phyloP scores from a whole-genome alignment of 2,797 vertebrate species.

The Enteromius viviparus region DNA sequence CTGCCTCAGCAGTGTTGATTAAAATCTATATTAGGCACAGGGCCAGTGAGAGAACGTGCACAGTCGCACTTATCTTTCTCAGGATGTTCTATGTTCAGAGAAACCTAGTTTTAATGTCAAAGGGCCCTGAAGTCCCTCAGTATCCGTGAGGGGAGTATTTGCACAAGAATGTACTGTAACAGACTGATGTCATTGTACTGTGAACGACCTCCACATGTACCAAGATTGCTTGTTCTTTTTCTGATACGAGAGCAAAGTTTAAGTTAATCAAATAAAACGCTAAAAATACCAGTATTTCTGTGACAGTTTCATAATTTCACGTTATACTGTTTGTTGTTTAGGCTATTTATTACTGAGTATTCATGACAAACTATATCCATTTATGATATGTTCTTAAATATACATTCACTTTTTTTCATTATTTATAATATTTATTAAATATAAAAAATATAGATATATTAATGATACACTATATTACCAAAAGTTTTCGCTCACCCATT shows the following conservation, averaged over 20 bases:
- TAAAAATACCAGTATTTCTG: constrained; percentile 3
- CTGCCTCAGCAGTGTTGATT: neutral
- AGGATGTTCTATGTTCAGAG: neutral
- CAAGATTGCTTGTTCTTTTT: constrained; percentile 30
- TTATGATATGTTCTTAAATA: neutral
- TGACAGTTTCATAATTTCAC: neutral
- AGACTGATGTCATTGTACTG: constrained; percentile 49
- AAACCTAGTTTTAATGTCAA: constrained; percentile 8
- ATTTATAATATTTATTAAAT: neutral
- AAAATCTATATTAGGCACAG: constrained; percentile 7
- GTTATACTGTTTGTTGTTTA: neutral
- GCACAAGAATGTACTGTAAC: constrained; percentile 60
- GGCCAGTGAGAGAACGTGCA: neutral
- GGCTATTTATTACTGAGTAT: neutral
- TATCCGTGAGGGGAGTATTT: constrained; percentile 40
- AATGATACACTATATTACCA: too few species aligned
- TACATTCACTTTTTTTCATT: neutral
- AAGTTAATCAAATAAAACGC: constrained; percentile 42
- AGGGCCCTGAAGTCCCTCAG: neutral
- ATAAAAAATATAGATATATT: too few species aligned
- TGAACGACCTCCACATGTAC: constrained; percentile 39
- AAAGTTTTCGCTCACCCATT: too few species aligned
- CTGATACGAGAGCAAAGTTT: constrained; percentile 26
- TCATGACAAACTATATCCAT: neutral
- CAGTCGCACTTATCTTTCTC: neutral